Evolutionary conservation across 2,888 invertebrate species (phyloP), one percentile per base, ranked within the genome.

Genomic region (Drosophila testacea): DNA sequence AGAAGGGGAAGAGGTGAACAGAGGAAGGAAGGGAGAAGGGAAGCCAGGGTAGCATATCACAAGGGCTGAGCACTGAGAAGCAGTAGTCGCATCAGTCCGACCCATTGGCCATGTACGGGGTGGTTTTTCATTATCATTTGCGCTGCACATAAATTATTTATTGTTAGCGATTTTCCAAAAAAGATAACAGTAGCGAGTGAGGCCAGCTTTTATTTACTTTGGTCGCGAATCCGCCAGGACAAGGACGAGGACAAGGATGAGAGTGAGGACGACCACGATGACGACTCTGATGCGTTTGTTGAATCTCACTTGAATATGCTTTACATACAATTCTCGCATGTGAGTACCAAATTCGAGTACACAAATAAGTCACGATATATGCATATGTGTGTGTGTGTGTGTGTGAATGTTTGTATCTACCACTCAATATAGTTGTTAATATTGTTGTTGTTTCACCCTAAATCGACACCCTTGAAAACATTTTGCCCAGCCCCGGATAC

Each of bases 151-250:
- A 88, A 89, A 89, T 86, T 88, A 86, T 89, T 88, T 86, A 89
- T 86, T 86, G 83, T 87, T 89, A 84, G 83, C 83, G 86, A 86
- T 86, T 89, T 86, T 79, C 88, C 83, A 85, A 89, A 88, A 86
- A 88, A 89, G 89, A 86, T 89, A 86, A 82, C 72, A 76, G 76
- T 65, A 66, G 69, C 54, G 46, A 61, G 57, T 50, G 57, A 57
- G 56, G 63, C 75, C 62, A 54, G 44, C 72, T 77, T 81, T 79
- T 82, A 83, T 82, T 87, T 82, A 83, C 87, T 78, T 83, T 69
- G 76, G 81, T 72, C 87, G 81, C 81, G 87, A 83, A 68, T 83
- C 67, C 60, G 54, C n/a, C 47, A 65, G 62, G 32, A 60, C 34
- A 13, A 44, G 41, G 13, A 41, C 16, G 13, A 32, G 69, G n/a